Conservation (phyloP, 2,797 vertebrate species). For the Helostoma temminkii region DNA sequence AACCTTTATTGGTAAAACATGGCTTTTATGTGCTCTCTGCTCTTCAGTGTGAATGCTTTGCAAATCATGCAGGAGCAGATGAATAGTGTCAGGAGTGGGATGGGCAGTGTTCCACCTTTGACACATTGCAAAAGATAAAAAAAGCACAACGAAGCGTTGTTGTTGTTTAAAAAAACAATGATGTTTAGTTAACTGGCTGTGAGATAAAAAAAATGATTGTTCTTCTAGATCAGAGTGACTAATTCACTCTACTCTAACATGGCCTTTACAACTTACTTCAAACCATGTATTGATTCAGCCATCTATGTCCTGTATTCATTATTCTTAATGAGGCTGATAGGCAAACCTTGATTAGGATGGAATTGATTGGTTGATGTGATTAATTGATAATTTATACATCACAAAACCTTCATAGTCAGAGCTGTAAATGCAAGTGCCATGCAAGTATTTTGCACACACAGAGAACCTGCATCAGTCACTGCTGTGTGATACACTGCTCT, state of each 20-base stretch:
- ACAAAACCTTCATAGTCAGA: too few relatives aligned
- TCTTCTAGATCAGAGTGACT: not conserved
- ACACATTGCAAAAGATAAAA: not conserved
- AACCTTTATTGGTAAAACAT: conserved; percentile 43
- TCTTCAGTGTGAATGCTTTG: conserved; percentile 27
- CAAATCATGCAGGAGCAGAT: conserved; percentile 35
- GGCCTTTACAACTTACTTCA: conserved; percentile 1
- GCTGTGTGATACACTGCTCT: too few relatives aligned
- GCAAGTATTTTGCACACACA: too few relatives aligned
- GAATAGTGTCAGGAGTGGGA: conserved; percentile 18
- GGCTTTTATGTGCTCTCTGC: conserved; percentile 36
- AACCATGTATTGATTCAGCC: not conserved
- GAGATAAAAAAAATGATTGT: conserved; percentile 17
- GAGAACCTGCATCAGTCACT: too few relatives aligned
- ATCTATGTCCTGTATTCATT: not conserved
- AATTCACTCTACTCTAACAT: not conserved
- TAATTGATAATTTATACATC: too few relatives aligned
- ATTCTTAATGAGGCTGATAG: not conserved
- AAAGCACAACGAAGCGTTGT: too few relatives aligned
- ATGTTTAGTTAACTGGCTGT: not conserved
- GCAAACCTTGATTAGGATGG: not conserved
- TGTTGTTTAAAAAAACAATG: conserved; percentile 11
- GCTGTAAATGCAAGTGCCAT: too few relatives aligned
- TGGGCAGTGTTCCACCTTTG: conserved; percentile 20
- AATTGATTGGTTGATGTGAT: not conserved